A percentile compares a stretch with the other conserved stretches of the same genome.
Evolutionary conservation across 1,140 invertebrate species (phyloP).

Genomic region (Drosophila baimaii): DNA sequence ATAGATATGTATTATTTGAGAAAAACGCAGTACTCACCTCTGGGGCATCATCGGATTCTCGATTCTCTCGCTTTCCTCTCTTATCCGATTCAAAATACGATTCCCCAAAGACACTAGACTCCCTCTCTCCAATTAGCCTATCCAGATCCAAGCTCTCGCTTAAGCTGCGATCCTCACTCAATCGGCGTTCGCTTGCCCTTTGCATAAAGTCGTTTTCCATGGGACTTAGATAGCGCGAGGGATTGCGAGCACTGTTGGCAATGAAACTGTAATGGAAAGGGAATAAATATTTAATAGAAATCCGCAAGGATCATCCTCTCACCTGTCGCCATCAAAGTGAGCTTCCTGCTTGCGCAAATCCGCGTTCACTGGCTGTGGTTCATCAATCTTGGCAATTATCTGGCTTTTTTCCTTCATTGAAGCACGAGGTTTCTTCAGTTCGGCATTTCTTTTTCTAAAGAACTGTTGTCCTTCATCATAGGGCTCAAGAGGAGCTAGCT

Average conservation of each 20-base stretch:
- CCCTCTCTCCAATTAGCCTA: slow-evolving; percentile 12
- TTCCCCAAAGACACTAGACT: background rate
- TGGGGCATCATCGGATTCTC: slow-evolving; percentile 48
- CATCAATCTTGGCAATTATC: slow-evolving; percentile 2
- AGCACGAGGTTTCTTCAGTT: background rate
- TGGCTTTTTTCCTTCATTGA: slow-evolving; percentile 1
- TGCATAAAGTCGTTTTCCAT: slow-evolving; percentile 41
- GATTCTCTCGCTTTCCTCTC: slow-evolving; percentile 55
- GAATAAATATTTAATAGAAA: background rate
- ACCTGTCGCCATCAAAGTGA: slow-evolving; percentile 57
- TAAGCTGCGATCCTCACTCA: slow-evolving; percentile 36
- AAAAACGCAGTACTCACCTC: slow-evolving; percentile 53
- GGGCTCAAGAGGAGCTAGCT: background rate
- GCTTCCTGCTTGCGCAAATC: slow-evolving; percentile 1
- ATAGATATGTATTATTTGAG: background rate
- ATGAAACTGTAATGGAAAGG: slow-evolving; percentile 51
- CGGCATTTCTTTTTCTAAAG: slow-evolving; percentile 7
- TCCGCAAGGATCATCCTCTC: background rate
- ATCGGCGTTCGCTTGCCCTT: slow-evolving; percentile 36
- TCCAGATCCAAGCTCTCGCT: slow-evolving; percentile 53
- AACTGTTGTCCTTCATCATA: slow-evolving; percentile 2
- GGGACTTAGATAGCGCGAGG: slow-evolving; percentile 47
- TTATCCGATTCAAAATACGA: background rate
- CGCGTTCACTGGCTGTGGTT: background rate
- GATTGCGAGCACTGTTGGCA: slow-evolving; percentile 55